Conservation (phyloP, 2,888 invertebrate species). For the Fragum fragum region DNA sequence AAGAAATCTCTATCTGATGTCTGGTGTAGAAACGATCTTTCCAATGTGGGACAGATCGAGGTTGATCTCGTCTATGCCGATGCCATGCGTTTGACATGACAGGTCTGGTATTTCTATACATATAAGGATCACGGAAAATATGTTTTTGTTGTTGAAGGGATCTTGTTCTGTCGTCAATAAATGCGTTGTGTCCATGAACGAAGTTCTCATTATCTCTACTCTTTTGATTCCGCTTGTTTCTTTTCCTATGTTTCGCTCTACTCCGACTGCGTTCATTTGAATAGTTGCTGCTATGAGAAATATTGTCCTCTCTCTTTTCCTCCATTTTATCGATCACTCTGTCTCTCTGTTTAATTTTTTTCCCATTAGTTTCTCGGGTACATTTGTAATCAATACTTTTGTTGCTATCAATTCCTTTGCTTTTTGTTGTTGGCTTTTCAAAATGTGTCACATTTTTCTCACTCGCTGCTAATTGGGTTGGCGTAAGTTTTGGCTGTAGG, state of each 20-base stretch:
- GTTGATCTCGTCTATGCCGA: background rate
- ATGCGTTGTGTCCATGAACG: background rate
- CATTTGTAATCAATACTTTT: background rate
- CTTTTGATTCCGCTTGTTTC: background rate
- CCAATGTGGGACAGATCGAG: background rate
- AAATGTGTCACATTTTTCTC: background rate
- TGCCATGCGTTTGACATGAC: background rate
- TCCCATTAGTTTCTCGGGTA: background rate
- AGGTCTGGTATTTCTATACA: background rate
- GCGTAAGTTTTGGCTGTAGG: background rate
- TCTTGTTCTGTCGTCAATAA: background rate
- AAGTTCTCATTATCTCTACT: background rate
- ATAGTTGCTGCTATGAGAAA: background rate
- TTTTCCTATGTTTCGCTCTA: background rate
- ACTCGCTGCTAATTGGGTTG: background rate
- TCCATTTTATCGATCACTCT: background rate
- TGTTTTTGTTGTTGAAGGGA: background rate
- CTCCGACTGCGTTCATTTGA: background rate
- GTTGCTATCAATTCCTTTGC: background rate
- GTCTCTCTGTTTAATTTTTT: background rate
- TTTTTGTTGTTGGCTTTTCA: background rate
- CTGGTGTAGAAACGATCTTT: background rate
- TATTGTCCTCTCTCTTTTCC: background rate
- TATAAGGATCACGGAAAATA: background rate
- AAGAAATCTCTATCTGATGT: slow-evolving; percentile 1